Evolutionary conservation across 2,888 invertebrate species (phyloP).

Genomic region (Meandrusa payeni): DNA sequence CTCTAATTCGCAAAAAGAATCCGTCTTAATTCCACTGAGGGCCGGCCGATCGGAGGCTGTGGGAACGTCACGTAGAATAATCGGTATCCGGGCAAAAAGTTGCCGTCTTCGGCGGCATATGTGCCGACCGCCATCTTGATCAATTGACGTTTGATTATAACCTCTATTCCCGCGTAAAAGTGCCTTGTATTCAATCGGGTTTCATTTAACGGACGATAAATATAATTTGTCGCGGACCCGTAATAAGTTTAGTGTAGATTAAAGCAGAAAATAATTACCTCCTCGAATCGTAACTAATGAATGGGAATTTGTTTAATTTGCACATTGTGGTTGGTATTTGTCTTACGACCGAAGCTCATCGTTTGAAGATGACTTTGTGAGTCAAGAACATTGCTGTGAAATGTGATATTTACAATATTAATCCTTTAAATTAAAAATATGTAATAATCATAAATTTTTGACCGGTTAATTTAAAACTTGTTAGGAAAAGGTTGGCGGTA

Average conservation of each 20-base stretch:
- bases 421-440: no score
- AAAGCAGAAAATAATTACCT: conserved; percentile 20
- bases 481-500: no score
- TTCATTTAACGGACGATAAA: neutral
- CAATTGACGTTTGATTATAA: conserved; percentile 3
- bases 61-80: conserved; percentile 77
- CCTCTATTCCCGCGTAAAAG: conserved; percentile 3
- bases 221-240: conserved; percentile 4
- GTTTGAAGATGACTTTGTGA: no score
- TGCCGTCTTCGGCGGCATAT: conserved; percentile 27
- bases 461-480: no score
- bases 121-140: conserved; percentile 16
- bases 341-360: neutral
- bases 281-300: conserved; percentile 8
- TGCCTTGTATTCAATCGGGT: neutral
- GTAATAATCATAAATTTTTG: no score
- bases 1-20: conserved; percentile 75
- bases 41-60: conserved; percentile 55
- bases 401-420: no score
- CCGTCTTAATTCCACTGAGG: conserved; percentile 56
- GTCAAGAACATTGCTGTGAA: no score
- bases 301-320: conserved; percentile 7
- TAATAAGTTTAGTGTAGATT: conserved; percentile 23
- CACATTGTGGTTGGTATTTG: no score
- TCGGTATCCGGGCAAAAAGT: conserved; percentile 72